Percentiles rank a stretch among this genome's conserved stretches.
Evolutionary conservation across 2,113 vertebrate genomes (phyloP).

Genomic region (Ranitomeya variabilis): DNA sequence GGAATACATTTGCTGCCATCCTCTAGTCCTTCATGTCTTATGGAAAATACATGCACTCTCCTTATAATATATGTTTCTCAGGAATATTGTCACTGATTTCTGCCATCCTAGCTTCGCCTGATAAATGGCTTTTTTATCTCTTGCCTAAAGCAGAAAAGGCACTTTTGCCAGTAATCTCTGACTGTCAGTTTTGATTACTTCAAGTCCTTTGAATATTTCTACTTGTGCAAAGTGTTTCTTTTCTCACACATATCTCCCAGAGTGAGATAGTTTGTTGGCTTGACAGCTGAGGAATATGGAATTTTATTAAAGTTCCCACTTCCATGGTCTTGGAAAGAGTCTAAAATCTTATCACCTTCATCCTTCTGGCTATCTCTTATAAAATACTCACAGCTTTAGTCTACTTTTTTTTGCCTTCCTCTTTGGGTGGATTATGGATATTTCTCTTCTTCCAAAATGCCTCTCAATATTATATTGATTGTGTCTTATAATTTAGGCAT

Average conservation of each 20-base stretch:
- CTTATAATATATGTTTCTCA: slow-evolving; percentile 64
- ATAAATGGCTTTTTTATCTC: slow-evolving; percentile 68
- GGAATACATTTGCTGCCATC: not conserved
- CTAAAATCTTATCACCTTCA: slow-evolving; percentile 59
- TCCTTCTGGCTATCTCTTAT: slow-evolving; percentile 64
- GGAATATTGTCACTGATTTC: slow-evolving; percentile 63
- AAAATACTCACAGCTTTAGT: slow-evolving; percentile 40
- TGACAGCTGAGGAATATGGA: slow-evolving; percentile 65
- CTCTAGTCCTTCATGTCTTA: not conserved
- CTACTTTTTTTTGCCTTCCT: not conserved
- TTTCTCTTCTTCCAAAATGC: not conserved
- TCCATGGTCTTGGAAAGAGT: slow-evolving; percentile 50
- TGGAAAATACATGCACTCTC: slow-evolving; percentile 51
- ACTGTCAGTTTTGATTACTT: slow-evolving; percentile 72
- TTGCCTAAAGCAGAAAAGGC: slow-evolving; percentile 70
- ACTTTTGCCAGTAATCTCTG: slow-evolving; percentile 67
- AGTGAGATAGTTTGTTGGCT: slow-evolving; percentile 59
- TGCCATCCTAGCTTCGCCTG: slow-evolving; percentile 62
- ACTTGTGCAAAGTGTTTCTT: slow-evolving; percentile 63
- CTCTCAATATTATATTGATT: not conserved
- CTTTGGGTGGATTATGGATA: not conserved
- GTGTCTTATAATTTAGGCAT: not conserved
- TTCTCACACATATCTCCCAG: slow-evolving; percentile 61
- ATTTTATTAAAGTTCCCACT: slow-evolving; percentile 65
- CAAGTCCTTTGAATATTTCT: slow-evolving; percentile 69